Percentiles rank a stretch among this genome's conserved stretches.
Conservation (phyloP, 2,888 invertebrate species). For the Cheilosia urbana region DNA sequence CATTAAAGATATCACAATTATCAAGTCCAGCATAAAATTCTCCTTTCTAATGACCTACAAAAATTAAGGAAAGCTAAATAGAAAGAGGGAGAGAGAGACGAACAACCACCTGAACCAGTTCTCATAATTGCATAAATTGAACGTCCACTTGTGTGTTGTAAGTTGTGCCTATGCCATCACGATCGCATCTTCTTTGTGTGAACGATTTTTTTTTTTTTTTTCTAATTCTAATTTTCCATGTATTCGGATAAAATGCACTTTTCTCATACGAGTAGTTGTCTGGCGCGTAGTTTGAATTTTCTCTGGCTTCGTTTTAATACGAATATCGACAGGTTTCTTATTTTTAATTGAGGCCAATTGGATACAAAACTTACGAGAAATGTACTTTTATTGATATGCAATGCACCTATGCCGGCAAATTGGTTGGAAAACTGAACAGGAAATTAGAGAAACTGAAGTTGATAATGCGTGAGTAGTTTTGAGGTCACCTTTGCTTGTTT, state of each 20-base stretch:
- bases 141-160: slow-evolving; percentile 4
- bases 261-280: background rate
- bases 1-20: slow-evolving; percentile 1
- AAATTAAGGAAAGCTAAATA: slow-evolving; percentile 23
- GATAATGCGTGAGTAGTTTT: too few relatives aligned
- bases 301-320: slow-evolving; percentile 28
- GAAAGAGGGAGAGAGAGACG: background rate
- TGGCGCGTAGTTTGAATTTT: slow-evolving; percentile 4
- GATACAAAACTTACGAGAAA: slow-evolving; percentile 14
- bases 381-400: background rate
- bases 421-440: too few relatives aligned
- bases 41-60: slow-evolving; percentile 38
- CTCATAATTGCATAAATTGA: slow-evolving; percentile 33
- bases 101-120: slow-evolving; percentile 15
- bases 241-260: background rate
- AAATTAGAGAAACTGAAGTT: too few relatives aligned
- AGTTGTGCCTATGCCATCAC: background rate
- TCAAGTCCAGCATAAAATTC: slow-evolving; percentile 7
- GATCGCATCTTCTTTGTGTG: slow-evolving; percentile 4
- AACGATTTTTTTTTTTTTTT: slow-evolving; percentile 1
- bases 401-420: background rate
- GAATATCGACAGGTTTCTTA: slow-evolving; percentile 8
- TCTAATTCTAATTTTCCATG: slow-evolving; percentile 14
- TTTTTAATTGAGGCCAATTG: slow-evolving; percentile 41
- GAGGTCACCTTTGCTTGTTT: too few relatives aligned